Percentiles rank a stretch among this genome's conserved stretches.
These are phyloP conservation scores for Spilosoma lubricipeda DNA, from an alignment of 2,888 invertebrate genomes.

Conservation along the genomic window DNA sequence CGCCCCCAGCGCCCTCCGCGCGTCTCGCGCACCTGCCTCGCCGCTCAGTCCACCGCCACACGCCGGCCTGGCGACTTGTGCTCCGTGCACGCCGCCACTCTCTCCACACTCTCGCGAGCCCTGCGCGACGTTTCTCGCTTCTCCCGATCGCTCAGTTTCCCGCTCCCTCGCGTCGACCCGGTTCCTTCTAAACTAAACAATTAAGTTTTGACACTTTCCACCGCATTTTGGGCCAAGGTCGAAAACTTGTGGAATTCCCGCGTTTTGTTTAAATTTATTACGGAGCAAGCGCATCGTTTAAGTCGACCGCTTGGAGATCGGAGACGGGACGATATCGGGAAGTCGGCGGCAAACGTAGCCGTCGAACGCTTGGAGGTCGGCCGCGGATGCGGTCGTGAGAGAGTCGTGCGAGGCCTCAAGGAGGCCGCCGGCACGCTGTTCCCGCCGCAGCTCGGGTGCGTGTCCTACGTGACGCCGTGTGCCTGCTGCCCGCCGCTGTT, in stretches of 20 bases:
- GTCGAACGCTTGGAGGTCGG: slow-evolving; percentile 78
- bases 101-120: slow-evolving; percentile 84
- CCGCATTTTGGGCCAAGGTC: slow-evolving; percentile 51
- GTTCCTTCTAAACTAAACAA: slow-evolving; percentile 63
- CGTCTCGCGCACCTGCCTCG: slow-evolving; percentile 80
- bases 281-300: slow-evolving; percentile 51
- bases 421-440: slow-evolving; percentile 87
- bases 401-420: slow-evolving; percentile 82
- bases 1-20: slow-evolving; percentile 81
- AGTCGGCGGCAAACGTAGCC: slow-evolving; percentile 76
- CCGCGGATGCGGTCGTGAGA: slow-evolving; percentile 85
- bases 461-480: slow-evolving; percentile 85
- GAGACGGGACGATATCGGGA: slow-evolving; percentile 59
- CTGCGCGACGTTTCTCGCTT: slow-evolving; percentile 83
- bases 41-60: slow-evolving; percentile 78
- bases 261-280: slow-evolving; percentile 57
- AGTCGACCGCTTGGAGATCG: slow-evolving; percentile 41
- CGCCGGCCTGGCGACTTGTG: slow-evolving; percentile 83
- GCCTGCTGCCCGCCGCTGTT: slow-evolving; percentile 82
- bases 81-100: slow-evolving; percentile 84
- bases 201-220: slow-evolving; percentile 67
- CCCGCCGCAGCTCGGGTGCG: slow-evolving; percentile 86
- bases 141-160: slow-evolving; percentile 81
- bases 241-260: slow-evolving; percentile 73
- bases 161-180: slow-evolving; percentile 74